These are phyloP conservation scores for Dromas ardeola DNA, from an alignment of 2,113 vertebrate species.

Conservation along the genomic window DNA sequence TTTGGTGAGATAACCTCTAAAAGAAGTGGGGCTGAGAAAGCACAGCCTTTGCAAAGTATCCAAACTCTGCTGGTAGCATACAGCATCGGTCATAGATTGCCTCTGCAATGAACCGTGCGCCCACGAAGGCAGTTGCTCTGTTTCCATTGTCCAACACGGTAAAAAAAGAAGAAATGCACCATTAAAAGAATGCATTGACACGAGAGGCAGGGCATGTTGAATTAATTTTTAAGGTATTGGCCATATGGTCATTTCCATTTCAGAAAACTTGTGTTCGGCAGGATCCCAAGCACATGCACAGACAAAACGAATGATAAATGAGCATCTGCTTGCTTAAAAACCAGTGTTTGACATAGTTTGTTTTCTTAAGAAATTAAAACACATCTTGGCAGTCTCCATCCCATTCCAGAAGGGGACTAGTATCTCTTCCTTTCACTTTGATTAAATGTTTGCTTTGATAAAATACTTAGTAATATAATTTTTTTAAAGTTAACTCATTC, in stretches of 20 bases:
- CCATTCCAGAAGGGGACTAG: conserved; percentile 47
- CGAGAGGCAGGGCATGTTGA: neutral
- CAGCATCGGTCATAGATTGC: neutral
- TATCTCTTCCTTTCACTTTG: conserved; percentile 66
- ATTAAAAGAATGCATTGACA: neutral
- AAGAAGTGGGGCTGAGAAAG: neutral
- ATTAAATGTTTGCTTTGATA: conserved; percentile 64
- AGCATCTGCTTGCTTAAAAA: conserved; percentile 66
- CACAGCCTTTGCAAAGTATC: neutral
- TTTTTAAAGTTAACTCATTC: conserved; percentile 23
- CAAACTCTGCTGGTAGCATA: neutral
- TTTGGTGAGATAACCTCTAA: neutral
- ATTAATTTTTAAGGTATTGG: conserved; percentile 54
- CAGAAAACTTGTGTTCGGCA: conserved; percentile 51
- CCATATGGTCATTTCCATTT: conserved; percentile 57
- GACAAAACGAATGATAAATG: conserved; percentile 62
- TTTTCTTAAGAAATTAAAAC: conserved; percentile 68
- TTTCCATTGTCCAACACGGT: neutral
- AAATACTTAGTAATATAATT: conserved; percentile 46
- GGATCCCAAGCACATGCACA: conserved; percentile 5
- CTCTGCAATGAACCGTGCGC: neutral
- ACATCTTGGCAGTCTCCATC: conserved; percentile 60
- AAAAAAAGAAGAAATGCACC: conserved; percentile 9
- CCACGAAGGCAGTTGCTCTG: neutral
- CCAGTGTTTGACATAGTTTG: conserved; percentile 61